These are phyloP conservation scores for Cryptoblepharus egeriae DNA, from an alignment of 2,797 vertebrate genomes.

Conservation along the genomic window DNA sequence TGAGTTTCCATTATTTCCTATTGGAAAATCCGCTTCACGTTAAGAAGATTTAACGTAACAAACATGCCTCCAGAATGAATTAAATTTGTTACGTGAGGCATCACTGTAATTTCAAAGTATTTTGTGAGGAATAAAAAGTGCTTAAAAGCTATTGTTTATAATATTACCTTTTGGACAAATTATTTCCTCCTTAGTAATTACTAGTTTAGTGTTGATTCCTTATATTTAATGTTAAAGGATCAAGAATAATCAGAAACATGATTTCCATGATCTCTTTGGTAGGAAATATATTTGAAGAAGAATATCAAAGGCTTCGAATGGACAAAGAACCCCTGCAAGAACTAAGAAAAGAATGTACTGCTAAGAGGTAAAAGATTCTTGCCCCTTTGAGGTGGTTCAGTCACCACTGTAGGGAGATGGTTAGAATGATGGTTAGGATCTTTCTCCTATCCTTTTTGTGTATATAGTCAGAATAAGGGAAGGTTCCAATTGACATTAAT, in stretches of 20 bases:
- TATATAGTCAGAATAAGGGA: too few species aligned
- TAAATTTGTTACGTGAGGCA: too few species aligned
- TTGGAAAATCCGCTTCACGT: too few species aligned
- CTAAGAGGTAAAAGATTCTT: slow-evolving; percentile 86
- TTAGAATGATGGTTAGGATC: background rate
- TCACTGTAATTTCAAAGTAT: too few species aligned
- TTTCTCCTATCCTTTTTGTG: background rate
- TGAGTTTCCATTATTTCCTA: too few species aligned
- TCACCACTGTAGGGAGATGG: too few species aligned
- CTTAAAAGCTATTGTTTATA: background rate
- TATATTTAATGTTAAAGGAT: background rate
- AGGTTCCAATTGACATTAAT: background rate
- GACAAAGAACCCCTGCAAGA: slow-evolving; percentile 88
- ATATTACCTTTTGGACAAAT: background rate
- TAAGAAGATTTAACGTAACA: too few species aligned
- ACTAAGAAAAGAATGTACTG: slow-evolving; percentile 91
- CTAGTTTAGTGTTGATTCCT: background rate
- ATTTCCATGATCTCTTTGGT: slow-evolving; percentile 13
- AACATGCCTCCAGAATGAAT: too few species aligned
- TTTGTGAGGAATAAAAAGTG: too few species aligned
- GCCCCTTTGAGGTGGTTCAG: background rate
- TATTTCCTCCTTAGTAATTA: too few species aligned
- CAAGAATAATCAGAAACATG: background rate
- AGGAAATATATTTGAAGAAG: slow-evolving; percentile 87
- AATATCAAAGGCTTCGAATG: slow-evolving; percentile 85